These are phyloP conservation scores for Ernsta delagoae DNA, from an alignment of 2,888 invertebrate genomes.

Conservation along the genomic window DNA sequence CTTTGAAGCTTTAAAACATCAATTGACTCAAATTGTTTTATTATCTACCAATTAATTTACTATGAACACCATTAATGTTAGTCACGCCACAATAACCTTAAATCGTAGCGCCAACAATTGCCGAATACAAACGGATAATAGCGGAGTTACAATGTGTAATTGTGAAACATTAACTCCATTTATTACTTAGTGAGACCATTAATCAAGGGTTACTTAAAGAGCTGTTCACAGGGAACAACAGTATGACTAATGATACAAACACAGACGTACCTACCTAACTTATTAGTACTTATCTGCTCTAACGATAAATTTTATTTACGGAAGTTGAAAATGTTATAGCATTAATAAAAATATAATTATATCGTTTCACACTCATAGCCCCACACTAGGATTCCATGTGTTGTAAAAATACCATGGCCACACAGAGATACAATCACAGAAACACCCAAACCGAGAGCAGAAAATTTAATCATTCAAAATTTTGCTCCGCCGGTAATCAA, in stretches of 20 bases:
- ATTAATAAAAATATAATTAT: too few relatives aligned
- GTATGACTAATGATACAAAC: slow-evolving; percentile 27
- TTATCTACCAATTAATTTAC: neutral
- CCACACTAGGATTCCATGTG: too few relatives aligned
- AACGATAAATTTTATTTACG: slow-evolving; percentile 23
- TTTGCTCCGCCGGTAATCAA: too few relatives aligned
- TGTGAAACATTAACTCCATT: slow-evolving; percentile 32
- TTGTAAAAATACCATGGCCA: too few relatives aligned
- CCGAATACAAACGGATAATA: slow-evolving; percentile 24
- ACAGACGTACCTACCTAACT: neutral
- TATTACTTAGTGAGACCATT: slow-evolving; percentile 27
- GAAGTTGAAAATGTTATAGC: neutral
- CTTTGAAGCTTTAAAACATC: neutral
- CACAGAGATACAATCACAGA: too few relatives aligned
- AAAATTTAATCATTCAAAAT: too few relatives aligned
- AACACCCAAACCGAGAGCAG: too few relatives aligned
- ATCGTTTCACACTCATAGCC: too few relatives aligned
- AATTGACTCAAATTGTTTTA: neutral
- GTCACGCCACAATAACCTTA: slow-evolving; percentile 8
- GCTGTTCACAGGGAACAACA: slow-evolving; percentile 18
- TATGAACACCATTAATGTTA: neutral
- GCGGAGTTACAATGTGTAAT: slow-evolving; percentile 26
- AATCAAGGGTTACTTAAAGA: slow-evolving; percentile 30
- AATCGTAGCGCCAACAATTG: slow-evolving; percentile 2
- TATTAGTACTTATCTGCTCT: neutral